Percentiles rank a stretch among this genome's conserved stretches.
phyloP scores from a whole-genome alignment of 2,113 vertebrate species.

The Odocoileus virginianus region DNA sequence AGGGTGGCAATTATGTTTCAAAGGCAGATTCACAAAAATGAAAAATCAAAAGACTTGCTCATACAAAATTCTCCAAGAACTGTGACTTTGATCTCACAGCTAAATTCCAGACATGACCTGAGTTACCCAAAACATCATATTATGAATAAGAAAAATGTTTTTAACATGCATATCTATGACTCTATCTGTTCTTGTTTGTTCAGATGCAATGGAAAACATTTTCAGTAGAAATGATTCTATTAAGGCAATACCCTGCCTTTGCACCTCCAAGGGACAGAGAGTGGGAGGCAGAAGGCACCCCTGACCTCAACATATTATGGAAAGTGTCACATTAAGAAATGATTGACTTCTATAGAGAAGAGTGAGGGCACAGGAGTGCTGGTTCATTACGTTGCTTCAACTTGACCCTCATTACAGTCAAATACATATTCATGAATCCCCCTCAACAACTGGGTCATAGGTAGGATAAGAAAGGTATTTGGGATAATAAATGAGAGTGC shows the following conservation, averaged over 20 bases:
- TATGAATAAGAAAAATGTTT: neutral
- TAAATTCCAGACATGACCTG: neutral
- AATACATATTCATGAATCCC: constrained; percentile 12
- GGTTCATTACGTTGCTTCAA: neutral
- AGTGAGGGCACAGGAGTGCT: neutral
- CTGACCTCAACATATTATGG: neutral
- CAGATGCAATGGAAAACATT: neutral
- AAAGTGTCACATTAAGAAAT: neutral
- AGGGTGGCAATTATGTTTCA: neutral
- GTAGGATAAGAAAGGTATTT: neutral
- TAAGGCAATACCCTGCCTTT: neutral
- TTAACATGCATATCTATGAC: neutral
- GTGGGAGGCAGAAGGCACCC: neutral
- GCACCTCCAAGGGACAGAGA: rapidly evolving
- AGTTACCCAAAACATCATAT: neutral
- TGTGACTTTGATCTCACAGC: neutral
- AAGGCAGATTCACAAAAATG: neutral
- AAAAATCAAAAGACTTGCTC: neutral
- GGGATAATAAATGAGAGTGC: neutral
- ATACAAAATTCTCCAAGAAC: neutral
- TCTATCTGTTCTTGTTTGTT: neutral
- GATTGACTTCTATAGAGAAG: neutral
- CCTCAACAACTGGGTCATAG: neutral
- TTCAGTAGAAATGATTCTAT: neutral
- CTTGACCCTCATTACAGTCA: neutral